These are phyloP conservation scores for Halesus radiatus DNA, from an alignment of 1,140 invertebrate species.

Conservation along the genomic window DNA sequence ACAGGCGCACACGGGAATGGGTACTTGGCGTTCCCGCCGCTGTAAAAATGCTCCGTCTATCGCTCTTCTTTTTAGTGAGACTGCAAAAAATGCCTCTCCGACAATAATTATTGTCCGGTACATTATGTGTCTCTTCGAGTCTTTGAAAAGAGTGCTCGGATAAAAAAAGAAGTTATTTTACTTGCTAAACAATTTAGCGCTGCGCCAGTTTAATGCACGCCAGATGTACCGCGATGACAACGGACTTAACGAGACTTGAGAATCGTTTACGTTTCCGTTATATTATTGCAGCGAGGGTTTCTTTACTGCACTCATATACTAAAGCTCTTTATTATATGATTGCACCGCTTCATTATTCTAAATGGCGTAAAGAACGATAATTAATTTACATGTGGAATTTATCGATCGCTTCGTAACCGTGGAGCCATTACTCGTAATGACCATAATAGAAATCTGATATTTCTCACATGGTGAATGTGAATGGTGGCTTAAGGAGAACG, in stretches of 20 bases:
- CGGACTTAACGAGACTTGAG: conserved; percentile 9
- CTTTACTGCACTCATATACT: too few species aligned
- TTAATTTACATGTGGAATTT: not conserved
- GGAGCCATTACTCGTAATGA: not conserved
- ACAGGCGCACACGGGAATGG: not conserved
- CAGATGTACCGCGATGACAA: conserved; percentile 9
- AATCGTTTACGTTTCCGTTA: conserved; percentile 19
- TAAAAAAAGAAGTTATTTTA: not conserved
- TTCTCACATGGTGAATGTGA: too few species aligned
- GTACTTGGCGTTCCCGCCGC: conserved; percentile 12
- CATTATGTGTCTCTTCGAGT: not conserved
- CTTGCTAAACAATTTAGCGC: not conserved
- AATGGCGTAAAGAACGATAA: not conserved
- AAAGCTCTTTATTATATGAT: too few species aligned
- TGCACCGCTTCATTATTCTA: not conserved
- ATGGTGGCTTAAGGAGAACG: too few species aligned
- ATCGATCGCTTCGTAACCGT: not conserved
- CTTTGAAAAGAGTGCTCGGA: conserved; percentile 1
- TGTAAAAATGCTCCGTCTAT: conserved; percentile 13
- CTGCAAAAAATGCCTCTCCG: conserved; percentile 16
- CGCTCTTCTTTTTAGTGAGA: conserved; percentile 16
- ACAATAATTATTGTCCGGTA: not conserved
- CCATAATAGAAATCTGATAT: too few species aligned
- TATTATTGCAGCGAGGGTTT: conserved; percentile 16
- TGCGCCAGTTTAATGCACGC: conserved; percentile 13